Evolutionary conservation across 2,113 vertebrate genomes (phyloP), one percentile per base, ranked within the genome.

Genomic region (Stictonetta naevosa): DNA sequence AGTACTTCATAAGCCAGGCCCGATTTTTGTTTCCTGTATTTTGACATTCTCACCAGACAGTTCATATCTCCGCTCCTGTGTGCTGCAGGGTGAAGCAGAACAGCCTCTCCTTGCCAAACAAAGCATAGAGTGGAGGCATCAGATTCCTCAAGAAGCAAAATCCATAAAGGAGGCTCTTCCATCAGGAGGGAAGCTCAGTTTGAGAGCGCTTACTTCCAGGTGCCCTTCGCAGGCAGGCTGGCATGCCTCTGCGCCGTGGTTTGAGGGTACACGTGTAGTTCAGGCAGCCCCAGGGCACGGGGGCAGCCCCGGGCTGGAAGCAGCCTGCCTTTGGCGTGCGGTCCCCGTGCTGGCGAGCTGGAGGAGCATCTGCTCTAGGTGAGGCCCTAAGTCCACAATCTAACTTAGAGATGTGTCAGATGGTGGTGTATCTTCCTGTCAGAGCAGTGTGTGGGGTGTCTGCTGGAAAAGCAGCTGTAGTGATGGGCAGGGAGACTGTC

Each of bases 371-470:
- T 42, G 8, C n/a, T 28, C 26, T 10, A 53, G 31, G 73, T 40
- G 71, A 56, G 25, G n/a, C 25, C 25, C 20, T 13, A 13, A 20
- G 29, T 5, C 20, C 6, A 5, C 31, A 10, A 7, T 8, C 21
- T 12, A 4, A 3, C 34, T 50, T 11, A 12, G 40, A 1, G 0
- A 2, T 36, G 21, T 33, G 26, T 34, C 75, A 8, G n/a, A 4
- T 25, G 28, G 9, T n/a, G 1, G 12, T 42, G 1, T 3, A 11
- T 36, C 62, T n/a, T 38, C 82, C 29, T 19, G 20, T 12, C 10
- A 2, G 31, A 22, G 40, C 9, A 2, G 31, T 20, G 33, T 0
- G 1, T 42, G 8, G 4, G 34, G 26, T 34, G n/a, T 20, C 34
- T 18, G 8, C 36, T 73, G 2, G 3, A 53, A 22, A 13, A 23